Evolutionary conservation across 2,113 vertebrate species (phyloP), one percentile per base, ranked within the genome.

Genomic region (Tor tambroides): DNA sequence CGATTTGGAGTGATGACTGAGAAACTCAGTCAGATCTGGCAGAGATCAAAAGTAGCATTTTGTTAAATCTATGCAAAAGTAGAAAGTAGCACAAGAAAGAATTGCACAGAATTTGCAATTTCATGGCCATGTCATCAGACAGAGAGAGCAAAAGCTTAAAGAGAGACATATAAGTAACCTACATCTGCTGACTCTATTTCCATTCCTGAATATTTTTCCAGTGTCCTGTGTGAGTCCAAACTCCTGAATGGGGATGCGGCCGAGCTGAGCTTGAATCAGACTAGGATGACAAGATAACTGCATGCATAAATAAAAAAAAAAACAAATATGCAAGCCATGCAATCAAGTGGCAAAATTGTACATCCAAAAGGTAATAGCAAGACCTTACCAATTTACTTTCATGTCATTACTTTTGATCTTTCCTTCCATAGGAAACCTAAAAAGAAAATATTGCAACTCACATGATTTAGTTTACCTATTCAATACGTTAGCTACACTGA

Each of bases 361-460:
- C 17, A 69, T 17, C 8, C 3, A 83, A 87, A 56, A 32, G 77
- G 30, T 41, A 54, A 72, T 51, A 54, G 28, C 12, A 30, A 28
- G 32, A 79, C 88, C 92, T 92, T 95, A 99, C 98, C 98, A 99
- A 92, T 97, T 99, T 75, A 99, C 95, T 96, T 99, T 99, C 98
- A 99, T 99, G 94, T 99, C 95, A 93, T 93, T 97, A 89, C 95
- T 97, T 96, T 97, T 98, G 93, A 99, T 98, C 91, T 96, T 99
- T 91, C 98, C 98, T 26, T 96, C 95, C 92, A 99, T 94, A 43
- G 98, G 97, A 95, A 96, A 99, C 94, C 98, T 99, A 89, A 6
- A 88, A 76, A 93, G 28, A 51, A 79, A 67, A 85, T 56, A 67
- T 38, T 54, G 54, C 46, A n/a, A 32, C 19, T 41, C 14, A 32